Percentiles rank a stretch among this genome's conserved stretches.
These are phyloP conservation scores for Anthopleura sola DNA, from an alignment of 64 coral and sea anemone species.

Conservation along the genomic window DNA sequence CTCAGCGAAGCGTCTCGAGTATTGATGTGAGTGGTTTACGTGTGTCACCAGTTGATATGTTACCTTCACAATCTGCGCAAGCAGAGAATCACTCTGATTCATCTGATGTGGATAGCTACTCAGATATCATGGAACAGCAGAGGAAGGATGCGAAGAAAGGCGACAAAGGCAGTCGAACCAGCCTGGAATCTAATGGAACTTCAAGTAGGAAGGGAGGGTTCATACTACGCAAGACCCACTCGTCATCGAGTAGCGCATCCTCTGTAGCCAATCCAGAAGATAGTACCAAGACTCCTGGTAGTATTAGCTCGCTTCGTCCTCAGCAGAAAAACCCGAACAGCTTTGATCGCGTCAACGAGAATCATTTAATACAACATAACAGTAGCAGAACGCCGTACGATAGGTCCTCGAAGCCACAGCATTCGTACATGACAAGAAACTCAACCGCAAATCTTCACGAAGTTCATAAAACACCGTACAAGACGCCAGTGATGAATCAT, in stretches of 20 bases:
- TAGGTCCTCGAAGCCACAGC: background rate
- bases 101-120: slow-evolving; percentile 85
- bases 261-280: slow-evolving; percentile 1
- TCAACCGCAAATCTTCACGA: background rate
- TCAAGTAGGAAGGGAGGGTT: background rate
- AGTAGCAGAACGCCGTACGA: background rate
- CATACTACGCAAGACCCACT: slow-evolving; percentile 3
- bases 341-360: background rate
- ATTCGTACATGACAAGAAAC: background rate
- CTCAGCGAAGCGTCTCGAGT: slow-evolving; percentile 48
- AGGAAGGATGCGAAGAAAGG: background rate
- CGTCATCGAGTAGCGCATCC: background rate
- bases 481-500: background rate
- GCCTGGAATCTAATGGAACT: background rate
- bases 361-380: background rate
- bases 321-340: background rate
- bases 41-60: slow-evolving; percentile 41
- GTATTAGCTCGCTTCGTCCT: slow-evolving; percentile 19
- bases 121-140: slow-evolving; percentile 59
- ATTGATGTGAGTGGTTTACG: slow-evolving; percentile 36
- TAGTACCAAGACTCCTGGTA: slow-evolving; percentile 18
- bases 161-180: background rate
- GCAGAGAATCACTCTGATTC: slow-evolving; percentile 20
- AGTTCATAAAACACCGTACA: background rate
- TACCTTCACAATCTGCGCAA: slow-evolving; percentile 8